A percentile compares a stretch with the other conserved stretches of the same genome.
phyloP scores from a whole-genome alignment of 2,113 vertebrate genomes.

The Pavo muticus region DNA sequence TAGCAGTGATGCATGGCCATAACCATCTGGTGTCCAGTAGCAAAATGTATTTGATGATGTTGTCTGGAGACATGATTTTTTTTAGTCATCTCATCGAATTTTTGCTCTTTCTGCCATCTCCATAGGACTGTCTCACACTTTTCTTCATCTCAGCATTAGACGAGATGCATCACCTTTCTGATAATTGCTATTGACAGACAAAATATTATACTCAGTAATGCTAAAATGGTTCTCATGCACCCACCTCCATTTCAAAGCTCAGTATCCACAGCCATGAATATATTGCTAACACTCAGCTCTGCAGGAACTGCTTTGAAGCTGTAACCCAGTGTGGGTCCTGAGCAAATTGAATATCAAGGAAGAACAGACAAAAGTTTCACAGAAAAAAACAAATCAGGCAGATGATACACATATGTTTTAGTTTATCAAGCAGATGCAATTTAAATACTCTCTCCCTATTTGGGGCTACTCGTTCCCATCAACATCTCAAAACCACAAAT shows the following conservation, averaged over 20 bases:
- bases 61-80: fast-evolving
- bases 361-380: neutral
- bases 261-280: neutral
- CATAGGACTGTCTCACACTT: neutral
- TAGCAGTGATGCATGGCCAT: neutral
- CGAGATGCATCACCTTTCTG: neutral
- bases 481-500: neutral
- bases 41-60: neutral
- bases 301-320: neutral
- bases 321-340: fast-evolving
- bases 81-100: neutral
- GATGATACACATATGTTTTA: neutral
- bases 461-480: neutral
- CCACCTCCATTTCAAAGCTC: neutral
- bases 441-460: neutral
- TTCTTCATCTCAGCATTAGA: neutral
- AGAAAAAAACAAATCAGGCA: neutral
- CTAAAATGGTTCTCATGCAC: fast-evolving
- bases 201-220: neutral
- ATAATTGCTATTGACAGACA: fast-evolving
- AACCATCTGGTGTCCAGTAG: neutral
- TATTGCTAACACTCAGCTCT: neutral
- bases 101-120: neutral
- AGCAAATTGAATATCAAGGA: neutral
- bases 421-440: neutral